phyloP scores from a whole-genome alignment of 1,140 invertebrate species.

The Leptinotarsa texana region DNA sequence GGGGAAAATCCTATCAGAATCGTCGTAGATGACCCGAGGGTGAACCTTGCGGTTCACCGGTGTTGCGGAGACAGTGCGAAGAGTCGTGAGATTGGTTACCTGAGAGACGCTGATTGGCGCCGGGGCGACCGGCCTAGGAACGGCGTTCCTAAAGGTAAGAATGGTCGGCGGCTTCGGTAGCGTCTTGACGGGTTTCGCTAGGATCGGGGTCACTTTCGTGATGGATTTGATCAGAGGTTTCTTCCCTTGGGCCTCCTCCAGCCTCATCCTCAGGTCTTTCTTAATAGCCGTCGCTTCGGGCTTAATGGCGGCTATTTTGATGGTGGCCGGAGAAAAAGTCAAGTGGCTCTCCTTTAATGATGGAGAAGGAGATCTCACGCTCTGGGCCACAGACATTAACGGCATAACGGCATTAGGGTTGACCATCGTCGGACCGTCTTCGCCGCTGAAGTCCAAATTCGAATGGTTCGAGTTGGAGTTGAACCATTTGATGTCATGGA shows the following conservation, averaged over 20 bases:
- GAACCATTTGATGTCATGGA: slow-evolving; percentile 60
- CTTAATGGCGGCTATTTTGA: slow-evolving; percentile 62
- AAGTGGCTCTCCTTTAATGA: slow-evolving; percentile 65
- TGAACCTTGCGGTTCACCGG: slow-evolving; percentile 58
- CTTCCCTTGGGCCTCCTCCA: slow-evolving; percentile 54
- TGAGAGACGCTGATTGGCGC: slow-evolving; percentile 48
- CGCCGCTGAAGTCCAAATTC: slow-evolving; percentile 71
- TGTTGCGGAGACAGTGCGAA: slow-evolving; percentile 50
- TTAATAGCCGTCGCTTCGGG: slow-evolving; percentile 44
- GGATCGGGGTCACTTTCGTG: slow-evolving; percentile 50
- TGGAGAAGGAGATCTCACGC: slow-evolving; percentile 56
- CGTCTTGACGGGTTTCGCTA: slow-evolving; percentile 48
- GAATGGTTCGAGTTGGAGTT: slow-evolving; percentile 63
- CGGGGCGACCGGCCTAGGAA: slow-evolving; percentile 37
- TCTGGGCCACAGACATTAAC: slow-evolving; percentile 52
- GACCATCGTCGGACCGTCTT: slow-evolving; percentile 75
- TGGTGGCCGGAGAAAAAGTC: slow-evolving; percentile 67
- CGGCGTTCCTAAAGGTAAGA: slow-evolving; percentile 47
- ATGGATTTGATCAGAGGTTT: slow-evolving; percentile 54
- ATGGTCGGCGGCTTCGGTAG: slow-evolving; percentile 41
- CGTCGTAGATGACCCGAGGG: slow-evolving; percentile 56
- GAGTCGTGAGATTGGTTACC: slow-evolving; percentile 43
- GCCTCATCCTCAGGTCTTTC: slow-evolving; percentile 50
- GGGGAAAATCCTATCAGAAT: slow-evolving; percentile 76
- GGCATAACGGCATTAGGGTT: slow-evolving; percentile 78